A percentile compares a stretch with the other conserved stretches of the same genome.
Evolutionary conservation across 2,888 invertebrate species (phyloP).

Genomic region (Sacculina carcini): DNA sequence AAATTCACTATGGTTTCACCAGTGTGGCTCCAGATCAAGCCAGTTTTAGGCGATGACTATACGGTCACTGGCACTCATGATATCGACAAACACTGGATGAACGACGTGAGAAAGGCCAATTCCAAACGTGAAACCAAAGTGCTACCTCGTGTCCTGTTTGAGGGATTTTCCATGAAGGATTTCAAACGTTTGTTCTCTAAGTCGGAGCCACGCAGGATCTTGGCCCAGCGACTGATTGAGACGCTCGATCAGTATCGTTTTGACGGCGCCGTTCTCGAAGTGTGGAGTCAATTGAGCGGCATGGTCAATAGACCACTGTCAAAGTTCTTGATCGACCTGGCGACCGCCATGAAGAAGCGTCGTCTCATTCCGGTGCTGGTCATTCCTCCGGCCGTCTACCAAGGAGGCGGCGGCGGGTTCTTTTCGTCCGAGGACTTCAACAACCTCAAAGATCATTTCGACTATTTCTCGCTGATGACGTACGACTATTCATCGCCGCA

Average conservation of each 20-base stretch:
- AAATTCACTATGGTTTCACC: constrained; percentile 80
- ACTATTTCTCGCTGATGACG: constrained; percentile 82
- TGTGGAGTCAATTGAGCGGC: constrained; percentile 59
- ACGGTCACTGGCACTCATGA: constrained; percentile 33
- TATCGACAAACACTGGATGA: constrained; percentile 57
- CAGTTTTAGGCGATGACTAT: constrained; percentile 27
- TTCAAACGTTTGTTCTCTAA: constrained; percentile 3
- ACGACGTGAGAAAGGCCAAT: constrained; percentile 34
- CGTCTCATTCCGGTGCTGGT: constrained; percentile 26
- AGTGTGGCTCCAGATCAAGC: constrained; percentile 69
- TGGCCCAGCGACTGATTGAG: constrained; percentile 1
- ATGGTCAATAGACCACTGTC: constrained; percentile 25
- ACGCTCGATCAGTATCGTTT: not conserved
- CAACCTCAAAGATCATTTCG: constrained; percentile 43
- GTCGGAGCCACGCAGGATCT: not conserved
- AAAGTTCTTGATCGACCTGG: constrained; percentile 33
- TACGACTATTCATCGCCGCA: constrained; percentile 70
- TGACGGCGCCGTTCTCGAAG: constrained; percentile 67
- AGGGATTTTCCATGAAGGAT: constrained; percentile 9
- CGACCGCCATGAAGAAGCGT: constrained; percentile 21
- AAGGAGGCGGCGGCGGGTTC: constrained; percentile 25
- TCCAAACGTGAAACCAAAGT: constrained; percentile 28
- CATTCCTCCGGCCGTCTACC: constrained; percentile 38
- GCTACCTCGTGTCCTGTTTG: constrained; percentile 8
- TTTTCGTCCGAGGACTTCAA: constrained; percentile 50